phyloP scores from a whole-genome alignment of 2,888 invertebrate species.

The Leucophenga maculata region DNA sequence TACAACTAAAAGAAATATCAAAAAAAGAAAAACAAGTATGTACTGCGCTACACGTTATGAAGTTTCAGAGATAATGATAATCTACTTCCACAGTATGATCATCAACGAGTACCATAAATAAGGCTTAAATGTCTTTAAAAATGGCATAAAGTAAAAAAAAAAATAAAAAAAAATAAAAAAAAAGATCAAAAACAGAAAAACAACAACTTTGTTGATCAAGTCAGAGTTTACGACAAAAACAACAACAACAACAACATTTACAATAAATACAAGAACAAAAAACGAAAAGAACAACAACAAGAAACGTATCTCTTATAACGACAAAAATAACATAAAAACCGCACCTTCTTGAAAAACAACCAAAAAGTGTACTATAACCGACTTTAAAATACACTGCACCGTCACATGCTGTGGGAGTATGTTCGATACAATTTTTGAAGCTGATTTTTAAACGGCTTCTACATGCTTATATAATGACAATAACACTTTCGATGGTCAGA shows the following conservation, averaged over 20 bases:
- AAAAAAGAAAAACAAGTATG: conserved; percentile 30
- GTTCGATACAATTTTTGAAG: no score
- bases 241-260: conserved; percentile 32
- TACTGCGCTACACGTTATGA: conserved; percentile 42
- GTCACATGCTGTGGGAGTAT: no score
- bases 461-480: no score
- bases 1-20: conserved; percentile 30
- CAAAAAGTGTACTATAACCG: background rate
- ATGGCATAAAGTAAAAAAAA: conserved; percentile 58
- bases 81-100: conserved; percentile 62
- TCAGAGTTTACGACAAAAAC: conserved; percentile 32
- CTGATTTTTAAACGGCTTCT: no score
- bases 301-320: conserved; percentile 27
- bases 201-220: conserved; percentile 24
- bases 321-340: conserved; percentile 45
- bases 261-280: conserved; percentile 35
- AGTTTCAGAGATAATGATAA: conserved; percentile 25
- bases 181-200: conserved; percentile 41
- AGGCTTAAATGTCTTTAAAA: conserved; percentile 67
- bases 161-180: conserved; percentile 29
- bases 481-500: no score
- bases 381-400: no score
- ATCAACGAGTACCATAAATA: conserved; percentile 66
- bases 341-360: conserved; percentile 48
- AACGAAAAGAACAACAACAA: conserved; percentile 37